Conservation (phyloP, 2,888 invertebrate genomes). For the Tanytarsus gracilentus region DNA sequence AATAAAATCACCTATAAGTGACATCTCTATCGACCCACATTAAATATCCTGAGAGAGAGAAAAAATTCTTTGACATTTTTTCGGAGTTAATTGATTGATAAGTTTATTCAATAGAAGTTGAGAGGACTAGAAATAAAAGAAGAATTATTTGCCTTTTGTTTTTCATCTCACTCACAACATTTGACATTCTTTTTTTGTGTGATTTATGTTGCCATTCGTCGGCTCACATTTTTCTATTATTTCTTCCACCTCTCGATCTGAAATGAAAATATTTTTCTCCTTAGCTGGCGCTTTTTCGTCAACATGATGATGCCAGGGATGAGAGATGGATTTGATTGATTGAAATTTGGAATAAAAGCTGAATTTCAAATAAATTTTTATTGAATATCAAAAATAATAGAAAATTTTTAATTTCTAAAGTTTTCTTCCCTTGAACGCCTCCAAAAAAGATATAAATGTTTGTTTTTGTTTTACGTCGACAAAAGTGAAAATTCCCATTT, state of each 20-base stretch:
- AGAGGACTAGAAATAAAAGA: no score
- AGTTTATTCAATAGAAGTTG: neutral
- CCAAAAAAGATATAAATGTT: no score
- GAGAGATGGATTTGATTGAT: no score
- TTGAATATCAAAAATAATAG: neutral
- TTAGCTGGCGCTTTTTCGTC: no score
- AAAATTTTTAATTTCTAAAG: no score
- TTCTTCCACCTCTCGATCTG: no score
- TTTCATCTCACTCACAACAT: slow-evolving; percentile 1
- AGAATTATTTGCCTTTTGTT: slow-evolving; percentile 8
- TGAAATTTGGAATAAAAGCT: no score
- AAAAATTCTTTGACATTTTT: slow-evolving; percentile 7
- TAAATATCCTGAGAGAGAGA: neutral
- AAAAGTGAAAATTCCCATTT: slow-evolving; percentile 6
- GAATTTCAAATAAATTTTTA: no score
- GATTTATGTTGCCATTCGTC: slow-evolving; percentile 27
- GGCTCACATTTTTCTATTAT: no score
- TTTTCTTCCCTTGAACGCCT: no score
- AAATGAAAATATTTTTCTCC: no score
- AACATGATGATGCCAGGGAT: no score
- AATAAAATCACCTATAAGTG: slow-evolving; percentile 28
- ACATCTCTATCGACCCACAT: slow-evolving; percentile 27
- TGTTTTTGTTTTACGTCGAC: neutral
- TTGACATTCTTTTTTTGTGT: slow-evolving; percentile 27
- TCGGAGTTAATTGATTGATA: slow-evolving; percentile 28